Conservation (phyloP, 1,140 invertebrate genomes). For the Microplitis demolitor region DNA sequence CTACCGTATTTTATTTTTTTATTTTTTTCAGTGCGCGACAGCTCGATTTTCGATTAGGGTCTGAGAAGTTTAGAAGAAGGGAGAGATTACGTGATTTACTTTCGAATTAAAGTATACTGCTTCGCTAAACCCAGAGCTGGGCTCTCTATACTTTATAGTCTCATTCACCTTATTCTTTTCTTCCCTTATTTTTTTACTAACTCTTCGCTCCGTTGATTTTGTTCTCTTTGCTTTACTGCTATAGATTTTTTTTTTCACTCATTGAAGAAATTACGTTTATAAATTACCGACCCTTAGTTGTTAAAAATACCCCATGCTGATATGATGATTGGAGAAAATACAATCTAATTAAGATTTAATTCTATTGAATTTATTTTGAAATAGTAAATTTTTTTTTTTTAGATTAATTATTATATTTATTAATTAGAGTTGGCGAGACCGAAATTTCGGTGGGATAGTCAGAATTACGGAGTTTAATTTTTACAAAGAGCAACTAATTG, state of each 20-base stretch:
- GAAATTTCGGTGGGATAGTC: too few relatives aligned
- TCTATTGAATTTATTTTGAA: background rate
- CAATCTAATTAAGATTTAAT: background rate
- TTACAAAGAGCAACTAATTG: slow-evolving; percentile 26
- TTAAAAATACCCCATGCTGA: slow-evolving; percentile 1
- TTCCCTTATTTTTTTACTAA: background rate
- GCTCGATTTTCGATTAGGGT: slow-evolving; percentile 16
- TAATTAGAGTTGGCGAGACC: too few relatives aligned
- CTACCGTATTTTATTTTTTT: background rate
- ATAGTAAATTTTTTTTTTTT: background rate
- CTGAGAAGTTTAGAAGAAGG: background rate
- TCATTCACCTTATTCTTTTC: background rate
- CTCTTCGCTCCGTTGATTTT: background rate
- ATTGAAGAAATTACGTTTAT: too few relatives aligned
- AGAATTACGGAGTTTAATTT: background rate
- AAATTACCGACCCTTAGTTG: too few relatives aligned
- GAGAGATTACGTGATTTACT: slow-evolving; percentile 29
- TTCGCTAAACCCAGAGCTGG: slow-evolving; percentile 9
- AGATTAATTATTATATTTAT: background rate
- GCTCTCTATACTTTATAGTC: background rate
- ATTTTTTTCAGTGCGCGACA: slow-evolving; percentile 12
- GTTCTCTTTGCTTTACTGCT: background rate
- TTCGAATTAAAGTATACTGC: slow-evolving; percentile 22
- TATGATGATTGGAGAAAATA: slow-evolving; percentile 6
- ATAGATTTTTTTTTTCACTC: background rate